Base-by-base conservation (phyloP, 37 sponge, comb jelly and placozoan species). In the Cladorhizidae sp. region DNA sequence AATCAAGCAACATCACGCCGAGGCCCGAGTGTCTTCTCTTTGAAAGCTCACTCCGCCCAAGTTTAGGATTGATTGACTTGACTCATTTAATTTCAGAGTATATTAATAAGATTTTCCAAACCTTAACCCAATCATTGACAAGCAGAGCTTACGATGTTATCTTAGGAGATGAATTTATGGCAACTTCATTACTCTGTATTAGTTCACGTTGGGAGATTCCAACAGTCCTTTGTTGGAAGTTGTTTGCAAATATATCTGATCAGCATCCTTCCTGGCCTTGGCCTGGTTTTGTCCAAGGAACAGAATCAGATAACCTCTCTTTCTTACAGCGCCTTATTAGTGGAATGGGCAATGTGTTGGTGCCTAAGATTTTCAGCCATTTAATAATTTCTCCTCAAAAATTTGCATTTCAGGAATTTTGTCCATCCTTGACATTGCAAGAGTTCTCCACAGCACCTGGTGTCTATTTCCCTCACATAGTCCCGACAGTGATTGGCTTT, bases 401-500 rank as follows among this genome's bases (percentile, higher is more conserved):
- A 41, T 18, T 6, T 7, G 31, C n/a, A 36, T 11, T 71, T 12
- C 21, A n/a, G 18, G 40, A 36, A 2, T 71, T 26, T 26, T 71
- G 43, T 71, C 67, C 67, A 35, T 5, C 3, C 3, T 35, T 38
- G 2, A 67, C 38, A 32, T 15, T 37, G 18, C 2, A 3, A 35
- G 38, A 55, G 15, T 29, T 74, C 5, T 41, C 57, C 5, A 12
- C 32, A 32, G 55, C 21, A 2, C 1, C 39, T 55, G 57, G 75
- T 29, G 37, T 55, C 2, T 28, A 52, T 18, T 5, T 74, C 3
- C 83, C 83, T 0, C 39, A 74, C 28, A 73, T 82, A n/a, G 45
- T 82, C 0, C 51, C 74, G 9, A 62, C 85, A 14, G 70, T 26
- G 14, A 72, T 85, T 61, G 85, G 85, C 22, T 72, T 85, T 22